Percentiles rank a stretch among this genome's conserved stretches.
Conservation (phyloP, 2,113 vertebrate genomes). For the Pipra filicauda region DNA sequence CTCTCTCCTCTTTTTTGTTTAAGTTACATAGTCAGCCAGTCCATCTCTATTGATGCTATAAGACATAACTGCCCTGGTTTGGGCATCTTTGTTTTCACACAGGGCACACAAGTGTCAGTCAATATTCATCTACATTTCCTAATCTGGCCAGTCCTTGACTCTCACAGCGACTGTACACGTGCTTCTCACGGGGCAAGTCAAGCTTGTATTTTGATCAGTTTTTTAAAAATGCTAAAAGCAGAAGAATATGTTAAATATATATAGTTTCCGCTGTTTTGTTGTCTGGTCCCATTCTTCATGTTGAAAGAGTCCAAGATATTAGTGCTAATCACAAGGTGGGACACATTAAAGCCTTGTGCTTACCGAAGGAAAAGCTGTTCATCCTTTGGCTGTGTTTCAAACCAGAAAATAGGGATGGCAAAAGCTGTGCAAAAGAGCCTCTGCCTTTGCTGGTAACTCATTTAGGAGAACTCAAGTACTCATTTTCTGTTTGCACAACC, state of each 20-base stretch:
- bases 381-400: neutral
- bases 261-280: neutral
- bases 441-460: neutral
- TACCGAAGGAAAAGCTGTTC: neutral
- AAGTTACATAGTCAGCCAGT: neutral
- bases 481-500: neutral
- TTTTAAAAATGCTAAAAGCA: neutral
- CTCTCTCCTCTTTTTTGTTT: neutral
- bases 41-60: neutral
- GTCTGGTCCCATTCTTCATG: neutral
- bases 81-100: neutral
- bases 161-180: neutral
- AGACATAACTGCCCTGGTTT: neutral
- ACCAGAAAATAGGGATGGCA: neutral
- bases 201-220: neutral
- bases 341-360: accelerated
- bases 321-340: neutral
- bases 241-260: neutral
- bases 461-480: neutral
- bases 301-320: neutral
- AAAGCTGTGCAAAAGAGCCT: neutral
- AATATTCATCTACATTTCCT: neutral
- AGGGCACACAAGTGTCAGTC: neutral
- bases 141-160: neutral
- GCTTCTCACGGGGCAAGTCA: neutral